Percentiles rank a stretch among this genome's conserved stretches.
Conservation (phyloP, 2,797 vertebrate species). For the Pogonophryne albipinna region DNA sequence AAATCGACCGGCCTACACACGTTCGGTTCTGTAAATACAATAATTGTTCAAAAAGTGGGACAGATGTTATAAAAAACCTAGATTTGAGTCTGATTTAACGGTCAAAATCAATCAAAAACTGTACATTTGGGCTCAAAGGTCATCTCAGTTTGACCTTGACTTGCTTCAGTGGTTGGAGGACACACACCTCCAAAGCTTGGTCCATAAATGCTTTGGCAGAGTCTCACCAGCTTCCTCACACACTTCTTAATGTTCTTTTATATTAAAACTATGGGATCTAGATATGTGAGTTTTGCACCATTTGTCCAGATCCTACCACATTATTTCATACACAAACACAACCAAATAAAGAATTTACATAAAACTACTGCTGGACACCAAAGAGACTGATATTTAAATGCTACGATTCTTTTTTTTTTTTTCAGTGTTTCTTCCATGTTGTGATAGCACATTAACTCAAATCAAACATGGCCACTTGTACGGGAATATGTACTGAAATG, state of each 20-base stretch:
- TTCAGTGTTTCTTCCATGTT: constrained; percentile 55
- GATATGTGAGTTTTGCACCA: constrained; percentile 64
- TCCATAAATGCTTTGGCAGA: constrained; percentile 60
- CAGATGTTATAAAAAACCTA: background rate
- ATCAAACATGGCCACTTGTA: constrained; percentile 68
- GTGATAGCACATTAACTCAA: constrained; percentile 74
- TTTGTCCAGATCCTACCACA: constrained; percentile 69
- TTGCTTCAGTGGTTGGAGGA: constrained; percentile 33
- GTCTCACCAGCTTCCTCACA: constrained; percentile 39
- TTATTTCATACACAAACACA: constrained; percentile 73
- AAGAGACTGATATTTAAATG: constrained; percentile 78
- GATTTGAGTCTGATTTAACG: background rate
- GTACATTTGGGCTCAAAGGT: constrained; percentile 43
- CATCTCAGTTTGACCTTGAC: constrained; percentile 27
- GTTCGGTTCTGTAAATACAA: background rate
- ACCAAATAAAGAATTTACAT: constrained; percentile 78
- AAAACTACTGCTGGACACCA: constrained; percentile 77
- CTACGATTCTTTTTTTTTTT: constrained; percentile 67
- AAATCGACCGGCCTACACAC: too few species aligned
- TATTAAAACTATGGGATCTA: constrained; percentile 54
- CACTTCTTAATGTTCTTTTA: constrained; percentile 24
- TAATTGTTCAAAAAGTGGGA: background rate
- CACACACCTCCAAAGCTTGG: constrained; percentile 34
- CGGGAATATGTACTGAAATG: constrained; percentile 55
- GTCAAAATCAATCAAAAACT: background rate